Conservation (phyloP, 2,797 vertebrate genomes). For the Enteromius unitaeniatus region DNA sequence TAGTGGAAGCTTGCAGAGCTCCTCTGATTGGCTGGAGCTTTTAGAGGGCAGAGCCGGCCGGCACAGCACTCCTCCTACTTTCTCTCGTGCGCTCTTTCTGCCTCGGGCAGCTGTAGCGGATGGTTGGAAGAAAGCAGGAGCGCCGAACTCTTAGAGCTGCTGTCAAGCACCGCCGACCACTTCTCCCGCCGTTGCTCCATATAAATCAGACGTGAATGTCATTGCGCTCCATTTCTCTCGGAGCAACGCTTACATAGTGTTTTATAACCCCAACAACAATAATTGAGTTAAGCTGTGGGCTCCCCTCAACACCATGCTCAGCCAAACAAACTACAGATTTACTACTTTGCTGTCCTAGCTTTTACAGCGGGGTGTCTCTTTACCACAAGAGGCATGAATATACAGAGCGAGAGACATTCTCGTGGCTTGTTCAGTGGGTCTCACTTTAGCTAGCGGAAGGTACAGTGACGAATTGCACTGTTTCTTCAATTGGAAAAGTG, state of each 20-base stretch:
- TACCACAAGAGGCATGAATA: constrained; percentile 16
- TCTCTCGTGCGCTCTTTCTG: constrained; percentile 34
- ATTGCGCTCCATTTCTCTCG: constrained; percentile 15
- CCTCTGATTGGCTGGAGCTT: constrained; percentile 78
- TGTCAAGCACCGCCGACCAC: neutral
- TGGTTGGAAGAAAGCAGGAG: constrained; percentile 30
- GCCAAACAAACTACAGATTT: constrained; percentile 45
- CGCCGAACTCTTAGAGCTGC: neutral
- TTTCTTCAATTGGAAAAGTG: constrained; percentile 22
- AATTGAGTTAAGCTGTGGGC: constrained; percentile 35
- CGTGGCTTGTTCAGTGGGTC: neutral
- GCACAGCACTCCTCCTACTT: constrained; percentile 53
- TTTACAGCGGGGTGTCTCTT: constrained; percentile 26
- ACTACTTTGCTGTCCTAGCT: constrained; percentile 23
- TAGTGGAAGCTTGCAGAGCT: constrained; percentile 73
- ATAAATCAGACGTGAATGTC: constrained; percentile 19
- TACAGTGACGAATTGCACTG: neutral
- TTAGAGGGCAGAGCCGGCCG: constrained; percentile 72
- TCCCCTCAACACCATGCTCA: constrained; percentile 20
- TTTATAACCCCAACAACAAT: constrained; percentile 43
- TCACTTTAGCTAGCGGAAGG: constrained; percentile 4
- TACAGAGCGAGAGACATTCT: neutral
- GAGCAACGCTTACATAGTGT: constrained; percentile 28
- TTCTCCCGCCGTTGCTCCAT: constrained; percentile 24
- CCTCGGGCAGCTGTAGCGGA: constrained; percentile 35